These are phyloP conservation scores for Notodonta dromedarius DNA, from an alignment of 2,888 invertebrate species.

Conservation along the genomic window DNA sequence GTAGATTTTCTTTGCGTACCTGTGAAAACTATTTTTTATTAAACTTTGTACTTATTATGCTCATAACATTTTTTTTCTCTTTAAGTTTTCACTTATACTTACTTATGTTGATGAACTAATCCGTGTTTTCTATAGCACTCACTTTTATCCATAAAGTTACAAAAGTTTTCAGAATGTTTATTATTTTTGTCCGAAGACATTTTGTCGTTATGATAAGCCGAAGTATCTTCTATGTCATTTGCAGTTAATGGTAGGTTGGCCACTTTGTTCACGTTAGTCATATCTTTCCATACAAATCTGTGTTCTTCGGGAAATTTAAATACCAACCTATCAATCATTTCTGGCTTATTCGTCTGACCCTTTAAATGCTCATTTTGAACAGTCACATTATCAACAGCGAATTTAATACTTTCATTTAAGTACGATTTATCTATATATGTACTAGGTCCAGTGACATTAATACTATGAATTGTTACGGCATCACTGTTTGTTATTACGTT, in stretches of 20 bases:
- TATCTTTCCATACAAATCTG: constrained; percentile 19
- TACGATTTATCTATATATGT: constrained; percentile 3
- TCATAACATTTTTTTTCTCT: no score
- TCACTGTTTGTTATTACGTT: constrained; percentile 25
- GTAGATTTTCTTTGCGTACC: constrained; percentile 46
- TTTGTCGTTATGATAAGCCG: constrained; percentile 22
- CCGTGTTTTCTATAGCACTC: constrained; percentile 59
- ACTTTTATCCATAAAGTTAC: constrained; percentile 56
- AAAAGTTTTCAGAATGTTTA: constrained; percentile 54
- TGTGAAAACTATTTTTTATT: constrained; percentile 29
- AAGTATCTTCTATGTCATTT: neutral
- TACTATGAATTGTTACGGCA: constrained; percentile 11
- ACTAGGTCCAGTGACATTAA: constrained; percentile 11
- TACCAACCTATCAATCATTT: constrained; percentile 44
- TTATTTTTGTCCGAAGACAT: constrained; percentile 22
- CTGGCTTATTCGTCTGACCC: constrained; percentile 16
- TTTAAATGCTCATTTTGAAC: constrained; percentile 15
- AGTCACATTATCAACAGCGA: constrained; percentile 20
- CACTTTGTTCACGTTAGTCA: neutral
- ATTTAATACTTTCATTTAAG: constrained; percentile 16
- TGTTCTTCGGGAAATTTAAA: constrained; percentile 54
- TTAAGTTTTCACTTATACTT: constrained; percentile 14
- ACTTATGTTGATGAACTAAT: constrained; percentile 46
- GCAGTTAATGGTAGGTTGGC: neutral
- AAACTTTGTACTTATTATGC: no score